Evolutionary conservation across 2,888 invertebrate genomes (phyloP).

Genomic region (Heliconius cydno): DNA sequence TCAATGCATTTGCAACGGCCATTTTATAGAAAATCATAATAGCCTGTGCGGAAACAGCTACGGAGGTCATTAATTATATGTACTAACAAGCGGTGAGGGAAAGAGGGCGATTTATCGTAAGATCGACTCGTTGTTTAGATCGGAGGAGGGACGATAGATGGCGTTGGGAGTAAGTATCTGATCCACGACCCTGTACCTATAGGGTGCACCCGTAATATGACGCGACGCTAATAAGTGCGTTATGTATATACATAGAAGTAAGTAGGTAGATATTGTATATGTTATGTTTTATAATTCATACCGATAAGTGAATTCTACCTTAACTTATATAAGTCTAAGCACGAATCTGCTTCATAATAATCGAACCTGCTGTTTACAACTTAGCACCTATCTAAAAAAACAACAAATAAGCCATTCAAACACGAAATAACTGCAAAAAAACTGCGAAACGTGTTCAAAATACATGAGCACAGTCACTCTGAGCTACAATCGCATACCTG

Average conservation of each 20-base stretch:
- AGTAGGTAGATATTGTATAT: neutral
- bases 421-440: conserved; percentile 5
- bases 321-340: too few relatives aligned
- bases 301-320: too few relatives aligned
- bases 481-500: conserved; percentile 51
- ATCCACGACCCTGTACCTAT: conserved; percentile 64
- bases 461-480: conserved; percentile 35
- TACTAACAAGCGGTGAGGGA: conserved; percentile 71
- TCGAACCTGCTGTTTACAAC: neutral
- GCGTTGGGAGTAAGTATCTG: conserved; percentile 69
- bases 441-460: conserved; percentile 15
- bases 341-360: neutral
- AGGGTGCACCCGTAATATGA: conserved; percentile 19
- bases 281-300: too few relatives aligned
- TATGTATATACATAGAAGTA: neutral
- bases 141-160: conserved; percentile 75
- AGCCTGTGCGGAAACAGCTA: conserved; percentile 60
- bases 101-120: conserved; percentile 72
- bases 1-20: conserved; percentile 52
- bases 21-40: conserved; percentile 66
- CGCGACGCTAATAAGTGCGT: conserved; percentile 16
- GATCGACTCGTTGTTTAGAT: conserved; percentile 79
- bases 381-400: too few relatives aligned
- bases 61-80: conserved; percentile 74
- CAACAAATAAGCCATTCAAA: neutral